A percentile compares a stretch with the other conserved stretches of the same genome.
phyloP scores from a whole-genome alignment of 2,888 invertebrate species.

The Eupithecia subfuscata region DNA sequence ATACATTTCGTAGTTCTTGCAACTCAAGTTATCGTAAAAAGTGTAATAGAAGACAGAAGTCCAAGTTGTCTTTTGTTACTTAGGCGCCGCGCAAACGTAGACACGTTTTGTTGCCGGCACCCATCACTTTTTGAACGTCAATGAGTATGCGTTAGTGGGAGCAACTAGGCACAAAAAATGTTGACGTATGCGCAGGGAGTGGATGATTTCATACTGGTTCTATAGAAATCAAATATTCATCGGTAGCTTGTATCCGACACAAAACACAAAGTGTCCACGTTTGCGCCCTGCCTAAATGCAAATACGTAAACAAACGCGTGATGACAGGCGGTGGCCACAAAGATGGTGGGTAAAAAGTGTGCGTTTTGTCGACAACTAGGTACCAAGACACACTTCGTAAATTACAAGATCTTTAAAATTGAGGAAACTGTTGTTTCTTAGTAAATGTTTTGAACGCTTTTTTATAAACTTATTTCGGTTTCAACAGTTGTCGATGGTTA shows the following conservation, averaged over 20 bases:
- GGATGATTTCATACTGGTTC: too few species aligned
- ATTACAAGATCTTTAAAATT: background rate
- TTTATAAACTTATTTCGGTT: background rate
- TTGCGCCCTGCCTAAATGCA: background rate
- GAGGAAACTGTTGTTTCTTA: background rate
- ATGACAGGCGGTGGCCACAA: background rate
- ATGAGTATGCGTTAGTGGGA: too few species aligned
- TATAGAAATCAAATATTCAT: too few species aligned
- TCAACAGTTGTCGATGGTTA: background rate
- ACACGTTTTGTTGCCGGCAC: too few species aligned
- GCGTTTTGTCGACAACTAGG: background rate
- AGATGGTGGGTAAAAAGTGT: background rate
- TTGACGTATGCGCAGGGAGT: too few species aligned
- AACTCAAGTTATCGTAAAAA: background rate
- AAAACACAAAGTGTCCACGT: too few species aligned
- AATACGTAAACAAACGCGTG: background rate
- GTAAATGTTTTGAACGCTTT: background rate
- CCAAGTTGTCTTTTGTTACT: background rate
- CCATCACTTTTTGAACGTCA: too few species aligned
- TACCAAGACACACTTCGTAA: background rate
- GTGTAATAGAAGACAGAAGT: background rate
- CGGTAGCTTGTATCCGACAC: too few species aligned
- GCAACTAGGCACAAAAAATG: too few species aligned
- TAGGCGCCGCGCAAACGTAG: too few species aligned
- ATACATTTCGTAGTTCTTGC: background rate